phyloP scores from a whole-genome alignment of 1,140 invertebrate genomes.

The Elysia chlorotica region DNA sequence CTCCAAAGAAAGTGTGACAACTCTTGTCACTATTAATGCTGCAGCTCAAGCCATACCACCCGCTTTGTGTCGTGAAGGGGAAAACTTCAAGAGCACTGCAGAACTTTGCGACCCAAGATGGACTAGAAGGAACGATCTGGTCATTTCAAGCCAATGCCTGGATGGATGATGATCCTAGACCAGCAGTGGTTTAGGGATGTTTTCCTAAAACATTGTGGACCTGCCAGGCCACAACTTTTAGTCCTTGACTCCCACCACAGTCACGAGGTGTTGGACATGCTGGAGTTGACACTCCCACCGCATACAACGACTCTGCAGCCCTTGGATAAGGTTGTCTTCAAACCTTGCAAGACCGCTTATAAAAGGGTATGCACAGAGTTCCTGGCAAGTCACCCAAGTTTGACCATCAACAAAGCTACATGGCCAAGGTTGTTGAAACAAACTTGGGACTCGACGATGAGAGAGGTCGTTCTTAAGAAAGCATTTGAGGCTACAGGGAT shows the following conservation, averaged over 20 bases:
- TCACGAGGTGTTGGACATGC: slow-evolving; percentile 27
- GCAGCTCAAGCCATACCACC: slow-evolving; percentile 9
- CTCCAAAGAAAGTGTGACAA: slow-evolving; percentile 13
- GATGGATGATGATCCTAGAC: slow-evolving; percentile 20
- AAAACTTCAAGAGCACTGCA: slow-evolving; percentile 21
- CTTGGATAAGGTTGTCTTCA: slow-evolving; percentile 32
- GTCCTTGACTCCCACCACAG: slow-evolving; percentile 32
- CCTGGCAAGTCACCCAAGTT: slow-evolving; percentile 7
- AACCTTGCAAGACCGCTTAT: slow-evolving; percentile 31
- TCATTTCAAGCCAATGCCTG: slow-evolving; percentile 4
- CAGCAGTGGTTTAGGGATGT: slow-evolving; percentile 31
- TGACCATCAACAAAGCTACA: slow-evolving; percentile 29
- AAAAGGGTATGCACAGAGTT: slow-evolving; percentile 27
- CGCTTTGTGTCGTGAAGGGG: slow-evolving; percentile 12
- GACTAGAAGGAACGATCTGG: neutral
- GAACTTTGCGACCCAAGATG: slow-evolving; percentile 2
- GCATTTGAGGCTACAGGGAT: neutral
- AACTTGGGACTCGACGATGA: neutral
- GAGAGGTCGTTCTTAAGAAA: neutral
- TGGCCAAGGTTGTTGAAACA: slow-evolving; percentile 6
- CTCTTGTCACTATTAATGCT: slow-evolving; percentile 19
- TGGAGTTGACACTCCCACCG: slow-evolving; percentile 37
- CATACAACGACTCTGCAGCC: slow-evolving; percentile 41
- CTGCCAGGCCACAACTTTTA: slow-evolving; percentile 30
- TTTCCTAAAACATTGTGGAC: slow-evolving; percentile 28